phyloP scores from a whole-genome alignment of 2,113 vertebrate genomes.

The Scolopax mira region DNA sequence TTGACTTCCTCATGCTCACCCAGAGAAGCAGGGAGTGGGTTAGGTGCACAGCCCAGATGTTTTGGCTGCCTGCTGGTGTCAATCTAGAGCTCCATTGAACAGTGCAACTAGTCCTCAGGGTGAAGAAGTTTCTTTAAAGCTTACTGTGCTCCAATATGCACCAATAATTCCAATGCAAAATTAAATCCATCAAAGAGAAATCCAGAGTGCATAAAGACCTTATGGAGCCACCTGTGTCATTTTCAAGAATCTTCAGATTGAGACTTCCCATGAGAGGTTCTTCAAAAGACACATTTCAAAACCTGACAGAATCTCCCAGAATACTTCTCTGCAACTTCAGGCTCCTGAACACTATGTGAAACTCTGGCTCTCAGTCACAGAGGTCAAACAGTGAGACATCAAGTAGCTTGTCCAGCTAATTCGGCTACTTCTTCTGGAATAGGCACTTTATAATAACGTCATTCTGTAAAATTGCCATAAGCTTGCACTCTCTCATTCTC shows the following conservation, averaged over 20 bases:
- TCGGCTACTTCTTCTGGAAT: slow-evolving; percentile 16
- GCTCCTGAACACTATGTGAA: neutral
- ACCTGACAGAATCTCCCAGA: neutral
- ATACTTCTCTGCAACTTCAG: neutral
- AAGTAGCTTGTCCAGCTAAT: neutral
- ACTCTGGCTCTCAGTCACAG: neutral
- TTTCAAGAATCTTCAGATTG: neutral
- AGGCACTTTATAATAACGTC: neutral
- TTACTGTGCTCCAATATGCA: neutral
- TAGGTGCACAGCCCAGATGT: neutral
- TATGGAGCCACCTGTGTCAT: neutral
- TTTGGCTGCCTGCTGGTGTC: neutral
- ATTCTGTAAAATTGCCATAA: neutral
- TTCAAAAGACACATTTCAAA: neutral
- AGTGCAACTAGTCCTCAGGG: neutral
- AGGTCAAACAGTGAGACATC: neutral
- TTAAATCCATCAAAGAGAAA: neutral
- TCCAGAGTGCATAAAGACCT: neutral
- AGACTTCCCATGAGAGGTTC: neutral
- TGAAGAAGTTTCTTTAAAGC: neutral
- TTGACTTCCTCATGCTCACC: neutral
- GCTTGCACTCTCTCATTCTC: neutral
- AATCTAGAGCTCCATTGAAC: neutral
- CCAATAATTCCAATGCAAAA: neutral
- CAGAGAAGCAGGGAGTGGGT: neutral